Base-by-base conservation (phyloP, 2,888 invertebrate species). In the Protonemura montana region DNA sequence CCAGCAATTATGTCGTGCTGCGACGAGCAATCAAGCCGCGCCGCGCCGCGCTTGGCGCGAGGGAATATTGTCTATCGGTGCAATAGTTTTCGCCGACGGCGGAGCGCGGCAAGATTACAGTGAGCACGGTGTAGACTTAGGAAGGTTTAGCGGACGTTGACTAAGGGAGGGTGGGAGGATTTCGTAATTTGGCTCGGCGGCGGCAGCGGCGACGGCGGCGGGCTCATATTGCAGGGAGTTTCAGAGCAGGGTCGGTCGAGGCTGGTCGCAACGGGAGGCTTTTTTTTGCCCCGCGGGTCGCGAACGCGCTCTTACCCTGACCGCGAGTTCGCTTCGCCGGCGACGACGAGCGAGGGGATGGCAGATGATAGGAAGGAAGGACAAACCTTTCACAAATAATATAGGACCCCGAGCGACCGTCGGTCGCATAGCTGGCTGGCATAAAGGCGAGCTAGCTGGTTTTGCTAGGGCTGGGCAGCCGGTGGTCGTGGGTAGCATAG, bases 211-310 rank as follows among this genome's bases (percentile, higher is more conserved):
- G 59, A 13, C 59, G 59, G 59, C 35, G 35, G 7, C 59, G 59
- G 21, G 59, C 59, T 13, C 59, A 59, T 59, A 59, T 59, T 59
- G 59, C 59, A 59, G 59, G 59, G 59, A 21, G 59, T 59, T 59
- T 59, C 59, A 21, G 35, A 59, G 59, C 59, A 59, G 59, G 59
- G 59, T 59, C 59, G 59, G 59, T 7, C 59, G 59, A 59, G 16
- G 59, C 59, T 21, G 59, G 59, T 59, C 59, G 59, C 59, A 59
- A 59, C 59, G 59, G 59, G 59, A 59, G 59, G 59, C 16, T 59
- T 59, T 59, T 59, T 59, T 59, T 59, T 59, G 30, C 29, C 81
- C 81, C 81, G 81, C 81, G 81, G 81, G 81, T 81, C 81, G 81
- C 28, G 28, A 81, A 27, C 29, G 29, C n/a, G n/a, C 29, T 28